Percentiles rank a stretch among this genome's conserved stretches.
phyloP scores from a whole-genome alignment of 2,888 invertebrate genomes.

The Calameuta idolon region DNA sequence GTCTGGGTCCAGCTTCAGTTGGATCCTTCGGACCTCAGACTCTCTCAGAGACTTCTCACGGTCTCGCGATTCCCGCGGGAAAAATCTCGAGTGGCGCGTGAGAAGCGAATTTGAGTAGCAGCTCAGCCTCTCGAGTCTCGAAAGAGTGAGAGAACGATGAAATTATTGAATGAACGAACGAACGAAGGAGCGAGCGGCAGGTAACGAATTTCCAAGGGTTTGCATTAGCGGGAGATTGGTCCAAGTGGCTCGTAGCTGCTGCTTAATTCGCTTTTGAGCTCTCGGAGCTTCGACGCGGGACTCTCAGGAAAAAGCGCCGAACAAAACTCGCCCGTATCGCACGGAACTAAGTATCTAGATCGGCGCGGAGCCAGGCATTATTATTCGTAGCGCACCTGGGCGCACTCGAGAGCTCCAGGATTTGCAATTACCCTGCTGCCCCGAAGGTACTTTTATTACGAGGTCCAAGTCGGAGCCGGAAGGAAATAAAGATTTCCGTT shows the following conservation, averaged over 20 bases:
- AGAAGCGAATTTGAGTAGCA: too few relatives aligned
- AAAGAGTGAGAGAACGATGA: neutral
- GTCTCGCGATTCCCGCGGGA: too few relatives aligned
- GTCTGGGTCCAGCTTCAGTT: too few relatives aligned
- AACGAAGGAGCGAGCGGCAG: neutral
- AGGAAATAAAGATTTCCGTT: slow-evolving; percentile 52
- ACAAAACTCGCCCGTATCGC: slow-evolving; percentile 8
- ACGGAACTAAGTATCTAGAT: slow-evolving; percentile 9
- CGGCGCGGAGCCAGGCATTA: slow-evolving; percentile 5
- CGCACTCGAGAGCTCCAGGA: slow-evolving; percentile 55
- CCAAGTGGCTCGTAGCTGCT: neutral
- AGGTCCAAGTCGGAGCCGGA: slow-evolving; percentile 32
- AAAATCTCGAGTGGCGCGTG: too few relatives aligned
- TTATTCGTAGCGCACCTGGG: slow-evolving; percentile 51
- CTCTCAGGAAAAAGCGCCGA: neutral
- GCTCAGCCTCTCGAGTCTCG: neutral
- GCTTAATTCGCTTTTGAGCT: too few relatives aligned
- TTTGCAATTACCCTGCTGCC: slow-evolving; percentile 50
- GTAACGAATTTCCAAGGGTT: slow-evolving; percentile 6
- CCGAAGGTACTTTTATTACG: slow-evolving; percentile 40
- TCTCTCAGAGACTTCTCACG: too few relatives aligned
- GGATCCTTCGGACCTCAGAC: too few relatives aligned
- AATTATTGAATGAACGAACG: neutral
- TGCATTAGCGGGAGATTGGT: slow-evolving; percentile 3
- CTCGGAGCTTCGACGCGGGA: neutral